A percentile compares a stretch with the other conserved stretches of the same genome.
phyloP scores from a whole-genome alignment of 1,140 invertebrate species.

The Drosophila setifemur region DNA sequence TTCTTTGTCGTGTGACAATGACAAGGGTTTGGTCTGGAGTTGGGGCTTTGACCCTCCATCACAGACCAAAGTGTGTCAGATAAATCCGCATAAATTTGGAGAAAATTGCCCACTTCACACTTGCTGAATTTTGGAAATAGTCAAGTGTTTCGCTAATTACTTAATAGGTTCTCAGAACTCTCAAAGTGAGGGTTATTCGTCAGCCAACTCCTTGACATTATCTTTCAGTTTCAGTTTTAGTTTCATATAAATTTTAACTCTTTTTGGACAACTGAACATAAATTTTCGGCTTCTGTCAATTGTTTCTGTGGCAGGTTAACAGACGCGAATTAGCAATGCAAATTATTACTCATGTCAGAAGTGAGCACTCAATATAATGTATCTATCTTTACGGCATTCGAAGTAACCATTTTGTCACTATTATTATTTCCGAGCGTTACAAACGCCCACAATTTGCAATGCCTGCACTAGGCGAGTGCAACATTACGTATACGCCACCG shows the following conservation, averaged over 20 bases:
- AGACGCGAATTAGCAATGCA: conserved; percentile 27
- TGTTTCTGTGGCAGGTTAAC: conserved; percentile 25
- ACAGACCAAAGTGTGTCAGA: conserved; percentile 16
- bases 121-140: neutral
- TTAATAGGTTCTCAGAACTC: conserved; percentile 14
- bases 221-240: neutral
- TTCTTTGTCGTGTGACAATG: conserved; percentile 31
- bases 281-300: conserved; percentile 31
- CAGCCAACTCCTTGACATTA: neutral
- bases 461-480: conserved; percentile 31
- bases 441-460: conserved; percentile 36
- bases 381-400: conserved; percentile 42
- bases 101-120: conserved; percentile 6
- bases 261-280: neutral
- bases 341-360: conserved; percentile 47
- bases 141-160: conserved; percentile 3
- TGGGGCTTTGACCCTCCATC: conserved; percentile 14
- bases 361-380: conserved; percentile 50
- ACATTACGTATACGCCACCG: conserved; percentile 55
- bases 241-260: neutral
- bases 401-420: conserved; percentile 50
- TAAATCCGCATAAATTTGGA: conserved; percentile 31
- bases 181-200: neutral
- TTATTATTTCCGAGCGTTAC: conserved; percentile 32
- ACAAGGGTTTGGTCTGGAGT: conserved; percentile 26